These are phyloP conservation scores for Agriopis leucophaearia DNA, from an alignment of 2,888 invertebrate species.

Conservation along the genomic window DNA sequence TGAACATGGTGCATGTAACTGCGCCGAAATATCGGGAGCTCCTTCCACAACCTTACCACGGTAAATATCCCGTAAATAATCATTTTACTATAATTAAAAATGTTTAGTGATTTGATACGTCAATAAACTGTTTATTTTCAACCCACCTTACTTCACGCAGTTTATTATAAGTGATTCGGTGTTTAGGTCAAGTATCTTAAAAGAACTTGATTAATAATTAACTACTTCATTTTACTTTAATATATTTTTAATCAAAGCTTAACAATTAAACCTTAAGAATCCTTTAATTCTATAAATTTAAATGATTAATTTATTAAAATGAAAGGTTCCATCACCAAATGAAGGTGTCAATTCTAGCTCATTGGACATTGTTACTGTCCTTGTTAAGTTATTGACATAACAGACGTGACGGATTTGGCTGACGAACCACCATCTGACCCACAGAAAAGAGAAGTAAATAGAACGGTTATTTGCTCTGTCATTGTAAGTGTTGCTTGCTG, in stretches of 20 bases:
- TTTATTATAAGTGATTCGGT: not conserved
- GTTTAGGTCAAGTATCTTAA: conserved; percentile 1
- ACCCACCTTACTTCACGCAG: not conserved
- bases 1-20: too few species aligned
- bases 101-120: too few species aligned
- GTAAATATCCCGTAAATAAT: too few species aligned
- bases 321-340: not conserved
- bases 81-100: too few species aligned
- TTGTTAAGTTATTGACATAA: not conserved
- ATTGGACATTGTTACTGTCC: not conserved
- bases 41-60: too few species aligned
- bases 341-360: not conserved
- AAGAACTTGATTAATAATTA: not conserved
- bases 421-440: too few species aligned
- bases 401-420: too few species aligned
- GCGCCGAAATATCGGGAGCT: too few species aligned
- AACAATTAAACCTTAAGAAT: not conserved
- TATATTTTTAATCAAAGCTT: conserved; percentile 10
- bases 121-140: too few species aligned
- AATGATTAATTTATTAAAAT: conserved; percentile 1
- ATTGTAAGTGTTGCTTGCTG: too few species aligned
- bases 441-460: too few species aligned
- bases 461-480: too few species aligned
- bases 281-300: not conserved
- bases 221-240: not conserved